These are phyloP conservation scores for Myotis pilosus DNA, from an alignment of 2,797 vertebrate genomes.

Conservation along the genomic window DNA sequence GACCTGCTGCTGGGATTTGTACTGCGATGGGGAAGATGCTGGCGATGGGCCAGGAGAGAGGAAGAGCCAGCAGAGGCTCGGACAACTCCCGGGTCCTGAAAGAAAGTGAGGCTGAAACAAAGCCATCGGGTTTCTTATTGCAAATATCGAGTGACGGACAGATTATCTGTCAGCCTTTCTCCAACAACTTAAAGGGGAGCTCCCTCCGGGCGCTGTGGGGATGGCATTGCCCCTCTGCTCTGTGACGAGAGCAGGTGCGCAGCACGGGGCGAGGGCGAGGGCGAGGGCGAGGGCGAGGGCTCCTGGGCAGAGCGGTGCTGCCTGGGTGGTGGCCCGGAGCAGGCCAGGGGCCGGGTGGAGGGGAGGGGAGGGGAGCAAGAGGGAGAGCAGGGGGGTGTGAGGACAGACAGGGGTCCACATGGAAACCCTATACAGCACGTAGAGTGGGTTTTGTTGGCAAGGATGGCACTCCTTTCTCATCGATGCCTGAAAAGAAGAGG, in stretches of 20 bases:
- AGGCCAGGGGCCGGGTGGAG: not conserved
- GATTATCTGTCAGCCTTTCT: not conserved
- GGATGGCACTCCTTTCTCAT: not conserved
- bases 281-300: not conserved
- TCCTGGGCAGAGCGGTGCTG: not conserved
- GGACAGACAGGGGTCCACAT: not conserved
- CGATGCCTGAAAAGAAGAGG: not conserved
- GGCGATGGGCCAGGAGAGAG: not conserved
- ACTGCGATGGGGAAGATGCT: not conserved
- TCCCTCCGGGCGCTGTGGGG: not conserved
- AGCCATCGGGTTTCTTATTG: not conserved
- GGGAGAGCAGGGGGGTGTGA: not conserved
- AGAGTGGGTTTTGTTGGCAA: not conserved
- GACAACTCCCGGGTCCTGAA: not conserved
- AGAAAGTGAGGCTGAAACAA: not conserved
- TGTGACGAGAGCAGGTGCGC: no score
- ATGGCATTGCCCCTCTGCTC: not conserved
- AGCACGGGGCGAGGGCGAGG: no score
- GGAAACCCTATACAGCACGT: not conserved
- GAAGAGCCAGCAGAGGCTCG: not conserved
- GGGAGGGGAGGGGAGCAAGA: not conserved
- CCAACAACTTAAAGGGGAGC: not conserved
- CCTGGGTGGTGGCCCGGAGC: not conserved
- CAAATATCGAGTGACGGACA: not conserved
- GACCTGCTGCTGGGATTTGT: slow-evolving; percentile 61